These are phyloP conservation scores for Eriocheir sinensis DNA, from an alignment of 1,140 invertebrate genomes.

Conservation along the genomic window DNA sequence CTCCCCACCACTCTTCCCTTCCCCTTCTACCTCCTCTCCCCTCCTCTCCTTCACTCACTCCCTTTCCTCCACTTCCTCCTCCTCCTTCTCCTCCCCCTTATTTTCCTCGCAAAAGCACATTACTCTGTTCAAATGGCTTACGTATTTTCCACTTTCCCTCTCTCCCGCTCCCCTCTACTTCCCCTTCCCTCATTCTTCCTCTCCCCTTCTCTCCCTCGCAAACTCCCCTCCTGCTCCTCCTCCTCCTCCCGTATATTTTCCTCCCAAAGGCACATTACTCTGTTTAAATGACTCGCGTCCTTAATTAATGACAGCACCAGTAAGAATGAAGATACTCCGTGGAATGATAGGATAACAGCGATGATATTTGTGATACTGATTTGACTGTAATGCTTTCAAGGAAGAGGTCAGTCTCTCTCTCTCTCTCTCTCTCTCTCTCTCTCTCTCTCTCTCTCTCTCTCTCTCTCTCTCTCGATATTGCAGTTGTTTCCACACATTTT, in stretches of 20 bases:
- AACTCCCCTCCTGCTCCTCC: neutral
- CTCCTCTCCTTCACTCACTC: neutral
- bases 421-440: constrained; percentile 1
- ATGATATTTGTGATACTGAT: neutral
- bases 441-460: constrained; percentile 15
- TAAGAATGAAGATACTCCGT: neutral
- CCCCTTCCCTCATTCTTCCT: too few relatives aligned
- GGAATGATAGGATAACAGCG: neutral
- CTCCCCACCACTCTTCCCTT: neutral
- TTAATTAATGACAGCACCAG: too few relatives aligned
- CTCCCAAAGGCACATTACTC: neutral
- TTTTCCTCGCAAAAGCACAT: neutral
- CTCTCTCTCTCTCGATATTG: constrained; percentile 27
- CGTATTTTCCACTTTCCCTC: neutral
- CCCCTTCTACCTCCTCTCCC: neutral
- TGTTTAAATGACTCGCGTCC: constrained; percentile 11
- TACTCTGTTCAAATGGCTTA: too few relatives aligned
- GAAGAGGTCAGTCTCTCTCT: too few relatives aligned
- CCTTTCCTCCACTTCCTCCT: neutral
- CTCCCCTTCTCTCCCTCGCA: neutral
- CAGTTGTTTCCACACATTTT: neutral
- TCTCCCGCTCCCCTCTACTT: neutral
- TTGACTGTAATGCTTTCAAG: neutral
- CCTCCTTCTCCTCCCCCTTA: neutral
- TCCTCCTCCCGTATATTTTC: neutral